Evolutionary conservation across 2,888 invertebrate genomes (phyloP).

Genomic region (Augiades crinisus): DNA sequence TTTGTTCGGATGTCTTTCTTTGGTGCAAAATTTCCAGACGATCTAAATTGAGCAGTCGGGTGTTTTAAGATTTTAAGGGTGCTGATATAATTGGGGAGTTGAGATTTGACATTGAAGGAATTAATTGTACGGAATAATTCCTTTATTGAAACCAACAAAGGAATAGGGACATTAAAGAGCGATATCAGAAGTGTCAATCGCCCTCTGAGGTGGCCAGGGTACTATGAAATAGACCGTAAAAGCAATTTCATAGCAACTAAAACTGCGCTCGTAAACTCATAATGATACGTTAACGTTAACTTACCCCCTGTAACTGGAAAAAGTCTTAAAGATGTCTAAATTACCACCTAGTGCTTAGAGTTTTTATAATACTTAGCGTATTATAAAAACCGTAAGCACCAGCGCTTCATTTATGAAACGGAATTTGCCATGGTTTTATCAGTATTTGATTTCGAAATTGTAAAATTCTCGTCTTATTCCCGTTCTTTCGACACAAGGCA

Average conservation of each 20-base stretch:
- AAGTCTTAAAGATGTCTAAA: too few species aligned
- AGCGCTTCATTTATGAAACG: too few species aligned
- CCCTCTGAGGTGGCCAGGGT: constrained; percentile 45
- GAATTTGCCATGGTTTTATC: too few species aligned
- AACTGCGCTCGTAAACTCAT: constrained; percentile 54
- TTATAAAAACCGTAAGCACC: too few species aligned
- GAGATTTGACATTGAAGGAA: constrained; percentile 1
- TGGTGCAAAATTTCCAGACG: constrained; percentile 51
- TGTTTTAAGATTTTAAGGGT: constrained; percentile 30
- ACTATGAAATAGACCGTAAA: constrained; percentile 55
- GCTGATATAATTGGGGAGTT: background rate
- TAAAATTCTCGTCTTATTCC: too few species aligned
- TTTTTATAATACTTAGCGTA: too few species aligned
- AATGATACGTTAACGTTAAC: constrained; percentile 46
- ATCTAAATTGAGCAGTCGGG: constrained; percentile 42
- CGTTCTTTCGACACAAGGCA: too few species aligned
- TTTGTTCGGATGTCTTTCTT: constrained; percentile 62
- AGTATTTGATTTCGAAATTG: too few species aligned
- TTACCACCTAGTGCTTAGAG: too few species aligned
- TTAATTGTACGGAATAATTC: constrained; percentile 15
- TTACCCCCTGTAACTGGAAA: too few species aligned
- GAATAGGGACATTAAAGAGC: constrained; percentile 36
- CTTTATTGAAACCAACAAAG: constrained; percentile 23
- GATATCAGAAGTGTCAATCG: constrained; percentile 47
- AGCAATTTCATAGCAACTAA: constrained; percentile 49